Percentiles rank a stretch among this genome's conserved stretches.
These are phyloP conservation scores for Masnerella sp. DNA, from an alignment of 2,888 invertebrate species.

Conservation along the genomic window DNA sequence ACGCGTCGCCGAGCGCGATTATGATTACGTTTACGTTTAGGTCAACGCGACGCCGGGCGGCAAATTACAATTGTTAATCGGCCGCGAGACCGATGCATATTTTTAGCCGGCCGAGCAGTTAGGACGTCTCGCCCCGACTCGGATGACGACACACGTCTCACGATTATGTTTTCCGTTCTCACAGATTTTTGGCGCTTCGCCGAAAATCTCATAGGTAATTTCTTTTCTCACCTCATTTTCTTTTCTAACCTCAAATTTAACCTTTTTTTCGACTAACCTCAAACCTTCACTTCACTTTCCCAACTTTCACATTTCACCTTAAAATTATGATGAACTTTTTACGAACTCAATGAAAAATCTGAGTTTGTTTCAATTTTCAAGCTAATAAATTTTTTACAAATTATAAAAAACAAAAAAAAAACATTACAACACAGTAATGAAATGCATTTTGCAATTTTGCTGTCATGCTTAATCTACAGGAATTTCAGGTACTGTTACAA, in stretches of 20 bases:
- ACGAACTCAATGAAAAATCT: no score
- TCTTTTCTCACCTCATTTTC: neutral
- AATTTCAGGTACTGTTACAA: no score
- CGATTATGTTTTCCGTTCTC: slow-evolving; percentile 27
- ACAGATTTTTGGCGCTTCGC: slow-evolving; percentile 23
- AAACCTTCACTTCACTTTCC: no score
- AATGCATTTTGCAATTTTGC: no score
- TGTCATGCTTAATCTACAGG: no score
- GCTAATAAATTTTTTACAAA: neutral
- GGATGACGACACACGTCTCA: slow-evolving; percentile 10
- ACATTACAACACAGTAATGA: no score
- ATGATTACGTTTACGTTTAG: slow-evolving; percentile 7
- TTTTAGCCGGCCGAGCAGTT: slow-evolving; percentile 9
- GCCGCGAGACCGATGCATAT: slow-evolving; percentile 3
- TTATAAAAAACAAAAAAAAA: no score
- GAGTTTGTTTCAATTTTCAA: no score
- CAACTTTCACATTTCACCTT: no score
- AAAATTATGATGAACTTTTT: no score
- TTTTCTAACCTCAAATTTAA: slow-evolving; percentile 7
- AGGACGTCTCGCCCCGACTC: neutral
- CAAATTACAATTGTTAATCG: slow-evolving; percentile 30
- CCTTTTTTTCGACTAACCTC: neutral
- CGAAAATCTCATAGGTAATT: slow-evolving; percentile 37
- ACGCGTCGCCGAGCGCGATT: neutral
- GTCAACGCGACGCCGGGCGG: slow-evolving; percentile 5